phyloP scores from a whole-genome alignment of 2,797 vertebrate species.

The Pangasius larnaudii region DNA sequence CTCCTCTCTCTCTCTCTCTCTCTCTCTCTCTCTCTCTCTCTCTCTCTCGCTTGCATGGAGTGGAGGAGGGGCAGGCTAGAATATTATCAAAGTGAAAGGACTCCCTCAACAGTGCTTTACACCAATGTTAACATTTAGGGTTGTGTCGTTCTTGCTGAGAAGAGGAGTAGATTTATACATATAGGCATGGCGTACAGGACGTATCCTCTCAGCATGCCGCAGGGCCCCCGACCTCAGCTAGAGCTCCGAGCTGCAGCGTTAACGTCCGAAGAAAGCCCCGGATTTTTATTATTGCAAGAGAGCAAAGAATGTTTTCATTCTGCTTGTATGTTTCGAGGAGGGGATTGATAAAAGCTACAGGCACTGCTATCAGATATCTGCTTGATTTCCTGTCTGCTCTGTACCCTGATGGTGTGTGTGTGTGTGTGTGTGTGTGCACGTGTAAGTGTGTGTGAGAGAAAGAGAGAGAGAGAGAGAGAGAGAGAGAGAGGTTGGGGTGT shows the following conservation, averaged over 20 bases:
- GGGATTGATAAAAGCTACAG: conserved; percentile 43
- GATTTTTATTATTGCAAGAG: conserved; percentile 44
- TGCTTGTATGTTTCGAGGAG: conserved; percentile 38
- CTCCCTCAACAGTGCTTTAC: conserved; percentile 17
- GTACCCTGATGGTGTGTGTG: background rate
- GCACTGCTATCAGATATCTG: conserved; percentile 50
- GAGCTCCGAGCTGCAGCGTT: background rate
- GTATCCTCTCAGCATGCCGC: background rate
- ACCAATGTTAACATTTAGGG: conserved; percentile 9
- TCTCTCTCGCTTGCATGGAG: background rate
- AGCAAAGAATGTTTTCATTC: conserved; percentile 50
- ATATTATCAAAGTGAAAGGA: background rate
- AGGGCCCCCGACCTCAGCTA: conserved; percentile 31
- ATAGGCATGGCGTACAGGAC: background rate
- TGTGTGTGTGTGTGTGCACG: conserved; percentile 26
- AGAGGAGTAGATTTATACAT: conserved; percentile 9
- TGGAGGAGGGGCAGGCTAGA: background rate
- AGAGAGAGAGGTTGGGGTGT: background rate
- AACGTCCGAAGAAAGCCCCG: background rate
- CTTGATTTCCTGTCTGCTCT: conserved; percentile 47
- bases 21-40: background rate
- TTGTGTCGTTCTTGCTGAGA: background rate
- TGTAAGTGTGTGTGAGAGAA: conserved; percentile 21
- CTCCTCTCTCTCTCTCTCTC: background rate
- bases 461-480: background rate